These are phyloP conservation scores for Saimiri boliviensis DNA, from an alignment of 2,113 vertebrate genomes.

Conservation along the genomic window DNA sequence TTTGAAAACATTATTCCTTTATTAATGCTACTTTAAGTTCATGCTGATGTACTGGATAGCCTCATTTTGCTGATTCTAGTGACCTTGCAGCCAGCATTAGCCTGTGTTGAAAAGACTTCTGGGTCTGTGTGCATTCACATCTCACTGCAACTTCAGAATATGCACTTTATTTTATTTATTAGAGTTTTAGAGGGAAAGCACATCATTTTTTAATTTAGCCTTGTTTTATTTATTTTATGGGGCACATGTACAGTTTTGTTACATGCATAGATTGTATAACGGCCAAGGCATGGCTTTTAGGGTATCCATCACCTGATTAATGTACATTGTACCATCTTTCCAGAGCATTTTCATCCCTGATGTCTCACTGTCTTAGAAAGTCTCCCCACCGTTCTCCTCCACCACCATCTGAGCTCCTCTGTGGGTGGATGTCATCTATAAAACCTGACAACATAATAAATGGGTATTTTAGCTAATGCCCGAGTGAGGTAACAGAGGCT, in stretches of 20 bases:
- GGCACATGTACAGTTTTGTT: no score
- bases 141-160: not conserved
- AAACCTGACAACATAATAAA: constrained; percentile 53
- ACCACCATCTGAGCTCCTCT: not conserved
- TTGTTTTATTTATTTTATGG: not conserved
- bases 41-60: not conserved
- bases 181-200: not conserved
- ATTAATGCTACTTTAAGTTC: not conserved
- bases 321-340: not conserved
- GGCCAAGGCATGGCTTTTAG: no score
- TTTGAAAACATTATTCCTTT: not conserved
- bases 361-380: not conserved
- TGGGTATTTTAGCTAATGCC: constrained; percentile 73
- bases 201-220: not conserved
- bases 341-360: not conserved
- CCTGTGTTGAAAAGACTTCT: not conserved
- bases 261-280: no score
- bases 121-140: not conserved
- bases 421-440: not conserved
- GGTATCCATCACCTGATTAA: no score
- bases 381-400: not conserved
- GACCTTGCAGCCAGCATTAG: not conserved
- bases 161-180: not conserved
- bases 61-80: not conserved
- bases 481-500: not conserved